phyloP scores from a whole-genome alignment of 1,140 invertebrate genomes.

The Camponotus pennsylvanicus region DNA sequence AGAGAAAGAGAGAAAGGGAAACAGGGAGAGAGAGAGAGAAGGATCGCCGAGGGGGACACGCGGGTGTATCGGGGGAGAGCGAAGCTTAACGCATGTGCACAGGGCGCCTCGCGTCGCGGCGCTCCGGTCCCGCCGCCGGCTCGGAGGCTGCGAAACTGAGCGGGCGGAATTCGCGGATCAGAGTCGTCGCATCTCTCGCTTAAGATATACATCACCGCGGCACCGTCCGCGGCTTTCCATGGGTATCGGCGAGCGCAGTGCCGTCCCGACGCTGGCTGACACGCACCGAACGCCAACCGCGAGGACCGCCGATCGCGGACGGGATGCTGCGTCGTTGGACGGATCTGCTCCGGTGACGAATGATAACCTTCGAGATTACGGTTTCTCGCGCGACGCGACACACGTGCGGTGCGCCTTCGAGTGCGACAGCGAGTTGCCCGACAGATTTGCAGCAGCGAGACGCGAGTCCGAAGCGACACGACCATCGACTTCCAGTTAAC shows the following conservation, averaged over 20 bases:
- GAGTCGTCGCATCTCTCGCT: slow-evolving; percentile 85
- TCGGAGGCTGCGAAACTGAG: slow-evolving; percentile 84
- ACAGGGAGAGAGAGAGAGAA: too few species aligned
- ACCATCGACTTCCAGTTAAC: slow-evolving; percentile 61
- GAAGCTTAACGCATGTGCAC: slow-evolving; percentile 85
- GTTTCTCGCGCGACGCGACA: slow-evolving; percentile 37
- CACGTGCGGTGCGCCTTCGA: slow-evolving; percentile 62
- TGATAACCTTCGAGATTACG: slow-evolving; percentile 43
- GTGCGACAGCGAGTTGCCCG: slow-evolving; percentile 14
- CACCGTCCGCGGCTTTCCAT: slow-evolving; percentile 69
- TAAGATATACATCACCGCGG: slow-evolving; percentile 78
- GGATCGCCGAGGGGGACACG: slow-evolving; percentile 53
- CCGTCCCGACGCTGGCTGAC: slow-evolving; percentile 72
- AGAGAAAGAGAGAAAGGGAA: not conserved
- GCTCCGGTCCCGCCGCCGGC: slow-evolving; percentile 79
- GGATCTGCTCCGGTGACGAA: slow-evolving; percentile 70
- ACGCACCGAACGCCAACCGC: slow-evolving; percentile 24
- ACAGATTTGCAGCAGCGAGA: not conserved
- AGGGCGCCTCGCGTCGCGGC: slow-evolving; percentile 85
- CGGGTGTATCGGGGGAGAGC: slow-evolving; percentile 72
- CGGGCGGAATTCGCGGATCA: slow-evolving; percentile 84
- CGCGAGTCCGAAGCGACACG: not conserved
- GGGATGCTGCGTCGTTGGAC: slow-evolving; percentile 50
- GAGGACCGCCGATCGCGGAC: slow-evolving; percentile 48
- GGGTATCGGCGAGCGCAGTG: slow-evolving; percentile 71